A percentile compares a stretch with the other conserved stretches of the same genome.
Evolutionary conservation across 2,888 invertebrate species (phyloP).

Genomic region (Macroteleia sp.): DNA sequence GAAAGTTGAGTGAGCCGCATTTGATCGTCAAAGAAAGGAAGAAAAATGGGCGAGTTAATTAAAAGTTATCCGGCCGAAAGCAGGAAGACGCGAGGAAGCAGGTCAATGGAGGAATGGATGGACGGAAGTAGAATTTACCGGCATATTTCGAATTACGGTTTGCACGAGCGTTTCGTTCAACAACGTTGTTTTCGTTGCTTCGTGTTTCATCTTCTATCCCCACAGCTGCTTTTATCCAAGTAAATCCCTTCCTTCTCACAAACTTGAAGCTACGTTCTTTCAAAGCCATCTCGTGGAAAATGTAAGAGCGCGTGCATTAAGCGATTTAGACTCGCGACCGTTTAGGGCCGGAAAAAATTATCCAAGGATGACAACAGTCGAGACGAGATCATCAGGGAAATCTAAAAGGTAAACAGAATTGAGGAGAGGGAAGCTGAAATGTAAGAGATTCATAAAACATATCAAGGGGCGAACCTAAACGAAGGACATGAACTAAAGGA

Average conservation of each 20-base stretch:
- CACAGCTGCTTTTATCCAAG: conserved; percentile 37
- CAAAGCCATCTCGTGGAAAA: conserved; percentile 65
- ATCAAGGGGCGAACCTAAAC: conserved; percentile 25
- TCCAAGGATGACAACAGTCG: conserved; percentile 50
- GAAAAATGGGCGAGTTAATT: conserved; percentile 47
- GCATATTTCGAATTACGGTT: conserved; percentile 49
- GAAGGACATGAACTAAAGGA: conserved; percentile 18
- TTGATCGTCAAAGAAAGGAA: conserved; percentile 37
- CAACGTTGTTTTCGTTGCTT: conserved; percentile 48
- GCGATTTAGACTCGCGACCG: conserved; percentile 69
- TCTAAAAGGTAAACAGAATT: conserved; percentile 58
- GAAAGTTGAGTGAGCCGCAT: conserved; percentile 20
- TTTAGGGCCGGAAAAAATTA: conserved; percentile 50
- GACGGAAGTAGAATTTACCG: conserved; percentile 54
- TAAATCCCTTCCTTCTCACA: conserved; percentile 31
- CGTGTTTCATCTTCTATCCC: conserved; percentile 48
- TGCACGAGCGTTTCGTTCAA: conserved; percentile 22
- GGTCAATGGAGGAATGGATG: conserved; percentile 49
- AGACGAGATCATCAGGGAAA: conserved; percentile 47
- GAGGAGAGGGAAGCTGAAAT: conserved; percentile 38
- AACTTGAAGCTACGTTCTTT: conserved; percentile 45
- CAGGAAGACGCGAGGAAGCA: conserved; percentile 40
- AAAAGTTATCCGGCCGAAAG: conserved; percentile 51
- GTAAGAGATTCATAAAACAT: conserved; percentile 48
- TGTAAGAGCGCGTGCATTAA: conserved; percentile 74